Base-by-base conservation (phyloP, 2,113 vertebrate genomes). In the Bufo bufo region DNA sequence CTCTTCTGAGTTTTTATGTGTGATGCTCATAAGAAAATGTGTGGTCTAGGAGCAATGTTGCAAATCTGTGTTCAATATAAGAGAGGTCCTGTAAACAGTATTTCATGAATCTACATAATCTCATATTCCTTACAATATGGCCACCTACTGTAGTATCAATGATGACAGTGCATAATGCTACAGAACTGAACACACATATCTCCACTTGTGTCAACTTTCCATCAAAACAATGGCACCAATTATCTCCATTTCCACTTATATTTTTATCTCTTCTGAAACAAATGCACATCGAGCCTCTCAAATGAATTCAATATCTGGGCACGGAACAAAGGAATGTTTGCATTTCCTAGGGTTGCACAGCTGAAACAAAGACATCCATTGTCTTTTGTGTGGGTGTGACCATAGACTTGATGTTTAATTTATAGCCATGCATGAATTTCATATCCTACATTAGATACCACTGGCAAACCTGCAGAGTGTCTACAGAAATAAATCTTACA, bases 401-500 rank as follows among this genome's bases (percentile, higher is more conserved):
- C 58, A 23, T 74, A 47, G 49, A 17, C 10, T 1, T 9, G n/a
- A 43, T 47, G 69, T 58, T 19, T 75, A 45, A 85, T 72, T 54
- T 74, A 45, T 72, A 85, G 69, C 20, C 66, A 59, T 75, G 52
- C 50, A 85, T 75, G 50, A 14, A 74, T 71, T 85, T 33, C 66
- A 74, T 52, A 75, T 85, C 16, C 54, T 75, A 45, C 50, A 74
- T 7, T 43, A 33, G 83, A 85, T 85, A 43, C 66, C 83, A 84
- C 16, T n/a, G 20, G n/a, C 45, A 84, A 84, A 84, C n/a, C 63
- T 33, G 82, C 65, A 65, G 5, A 52, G 19, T 14, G 74, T 61
- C 50, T 65, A 78, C 77, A 80, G n/a, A 69, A 80, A 87, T 80
- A 86, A 66, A 87, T 71, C 85, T 80, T 80, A 47, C 77, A 66